phyloP scores from a whole-genome alignment of 2,797 vertebrate species.

The Dendrocincla fuliginosa region DNA sequence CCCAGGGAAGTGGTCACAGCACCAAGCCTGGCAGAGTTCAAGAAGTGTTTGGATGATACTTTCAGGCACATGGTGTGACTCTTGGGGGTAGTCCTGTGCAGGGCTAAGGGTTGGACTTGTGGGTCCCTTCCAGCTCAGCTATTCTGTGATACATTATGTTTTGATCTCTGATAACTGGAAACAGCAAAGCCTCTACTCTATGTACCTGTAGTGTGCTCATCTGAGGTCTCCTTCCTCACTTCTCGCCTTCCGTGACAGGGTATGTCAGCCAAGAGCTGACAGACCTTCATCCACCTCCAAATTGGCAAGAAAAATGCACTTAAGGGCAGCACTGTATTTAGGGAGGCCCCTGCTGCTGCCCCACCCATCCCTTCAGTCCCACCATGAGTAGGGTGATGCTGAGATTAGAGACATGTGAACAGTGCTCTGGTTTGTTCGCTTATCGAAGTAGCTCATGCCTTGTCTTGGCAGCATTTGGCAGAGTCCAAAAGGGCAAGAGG shows the following conservation, averaged over 20 bases:
- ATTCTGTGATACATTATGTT: background rate
- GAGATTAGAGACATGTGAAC: rapidly evolving
- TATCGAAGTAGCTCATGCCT: background rate
- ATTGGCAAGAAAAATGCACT: rapidly evolving
- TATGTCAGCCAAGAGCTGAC: background rate
- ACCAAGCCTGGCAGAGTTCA: background rate
- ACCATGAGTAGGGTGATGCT: rapidly evolving
- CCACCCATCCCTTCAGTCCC: background rate
- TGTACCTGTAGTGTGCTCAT: background rate
- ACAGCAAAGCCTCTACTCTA: background rate
- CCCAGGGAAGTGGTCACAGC: background rate
- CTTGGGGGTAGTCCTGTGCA: background rate
- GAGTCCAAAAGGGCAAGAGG: background rate
- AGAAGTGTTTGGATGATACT: background rate
- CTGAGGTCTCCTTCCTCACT: background rate
- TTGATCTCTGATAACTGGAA: background rate
- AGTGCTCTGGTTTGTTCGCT: rapidly evolving
- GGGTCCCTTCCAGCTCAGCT: background rate
- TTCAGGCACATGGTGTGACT: background rate
- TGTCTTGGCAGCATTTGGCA: background rate
- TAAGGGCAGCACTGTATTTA: background rate
- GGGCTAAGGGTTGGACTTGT: background rate
- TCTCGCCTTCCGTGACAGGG: background rate
- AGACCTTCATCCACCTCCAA: background rate
- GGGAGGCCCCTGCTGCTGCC: background rate